Evolutionary conservation across 2,113 vertebrate species (phyloP), one percentile per base, ranked within the genome.

Genomic region (Oreochromis niloticus): DNA sequence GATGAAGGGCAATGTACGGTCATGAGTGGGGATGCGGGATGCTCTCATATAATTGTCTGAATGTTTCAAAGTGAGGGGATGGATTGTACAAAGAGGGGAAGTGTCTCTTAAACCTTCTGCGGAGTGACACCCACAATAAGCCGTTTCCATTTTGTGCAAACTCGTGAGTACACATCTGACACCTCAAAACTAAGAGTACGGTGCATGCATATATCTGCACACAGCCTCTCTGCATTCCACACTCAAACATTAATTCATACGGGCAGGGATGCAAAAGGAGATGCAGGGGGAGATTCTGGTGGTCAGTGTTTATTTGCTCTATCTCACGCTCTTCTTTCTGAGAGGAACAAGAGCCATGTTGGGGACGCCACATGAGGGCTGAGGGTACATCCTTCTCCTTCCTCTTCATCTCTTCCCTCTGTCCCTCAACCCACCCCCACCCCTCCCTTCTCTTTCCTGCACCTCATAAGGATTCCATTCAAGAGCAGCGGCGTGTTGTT

Each of bases 271-370:
- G 85, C 86, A 59, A 86, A 82, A 57, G 59, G 87, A 86, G 73
- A 78, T 78, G 27, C 9, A 34, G 46, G 27, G 10, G 73, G 10
- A 32, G 73, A 75, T 32, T 90, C 68, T 83, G 86, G 89, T 94
- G 46, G 3, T 88, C 92, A 95, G 82, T 95, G 95, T 95, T 97
- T 96, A 80, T 97, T 97, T 97, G 94, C 94, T 90, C 94, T 95
- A 73, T 87, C 92, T 92, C 9, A 88, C 80, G 95, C 93, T 86
- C 86, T 91, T 91, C 92, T 91, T 87, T 93, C 83, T 85, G 90
- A 87, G 88, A 90, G 94, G 91, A 94, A 92, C 89, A 86, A 90
- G 92, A 95, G 73, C 93, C 89, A 91, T 85, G 90, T 95, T 95
- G 92, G 92, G 92, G 63, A 85, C 91, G 48, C 92, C 86, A 89